Conservation (phyloP, 2,113 vertebrate species). For the Sebastes fasciatus region DNA sequence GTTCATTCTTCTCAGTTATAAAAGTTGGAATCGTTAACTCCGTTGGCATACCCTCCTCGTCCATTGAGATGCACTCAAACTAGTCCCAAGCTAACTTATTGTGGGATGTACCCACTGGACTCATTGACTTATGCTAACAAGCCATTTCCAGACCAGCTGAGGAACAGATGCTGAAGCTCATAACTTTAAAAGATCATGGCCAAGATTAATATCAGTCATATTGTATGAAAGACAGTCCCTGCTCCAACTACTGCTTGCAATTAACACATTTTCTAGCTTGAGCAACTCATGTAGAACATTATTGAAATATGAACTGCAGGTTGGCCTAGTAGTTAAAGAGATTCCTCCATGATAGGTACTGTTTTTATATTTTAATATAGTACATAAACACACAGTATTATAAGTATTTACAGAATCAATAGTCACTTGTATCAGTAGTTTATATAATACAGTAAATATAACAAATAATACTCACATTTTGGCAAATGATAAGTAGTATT, state of each 20-base stretch:
- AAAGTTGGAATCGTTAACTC: not conserved
- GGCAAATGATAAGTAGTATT: not conserved
- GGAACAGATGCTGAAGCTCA: slow-evolving; percentile 22
- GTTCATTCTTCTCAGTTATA: not conserved
- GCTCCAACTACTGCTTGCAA: not conserved
- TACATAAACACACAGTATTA: not conserved
- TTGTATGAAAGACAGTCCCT: not conserved
- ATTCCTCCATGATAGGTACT: not conserved
- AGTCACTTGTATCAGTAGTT: not conserved
- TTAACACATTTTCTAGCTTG: not conserved
- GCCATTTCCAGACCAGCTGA: slow-evolving; percentile 47
- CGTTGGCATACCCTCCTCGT: not conserved
- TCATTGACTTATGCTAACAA: slow-evolving; percentile 21
- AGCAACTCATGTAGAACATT: not conserved
- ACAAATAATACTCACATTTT: not conserved
- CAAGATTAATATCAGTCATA: slow-evolving; percentile 16
- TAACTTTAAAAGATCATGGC: not conserved
- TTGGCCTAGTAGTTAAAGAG: not conserved
- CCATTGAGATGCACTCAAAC: not conserved
- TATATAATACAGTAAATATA: not conserved
- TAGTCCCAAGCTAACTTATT: slow-evolving; percentile 14
- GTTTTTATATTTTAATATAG: not conserved
- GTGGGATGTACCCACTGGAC: slow-evolving; percentile 8
- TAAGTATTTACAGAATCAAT: not conserved
- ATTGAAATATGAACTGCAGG: not conserved